These are phyloP conservation scores for Ameiurus melas DNA, from an alignment of 2,113 vertebrate genomes.

Conservation along the genomic window DNA sequence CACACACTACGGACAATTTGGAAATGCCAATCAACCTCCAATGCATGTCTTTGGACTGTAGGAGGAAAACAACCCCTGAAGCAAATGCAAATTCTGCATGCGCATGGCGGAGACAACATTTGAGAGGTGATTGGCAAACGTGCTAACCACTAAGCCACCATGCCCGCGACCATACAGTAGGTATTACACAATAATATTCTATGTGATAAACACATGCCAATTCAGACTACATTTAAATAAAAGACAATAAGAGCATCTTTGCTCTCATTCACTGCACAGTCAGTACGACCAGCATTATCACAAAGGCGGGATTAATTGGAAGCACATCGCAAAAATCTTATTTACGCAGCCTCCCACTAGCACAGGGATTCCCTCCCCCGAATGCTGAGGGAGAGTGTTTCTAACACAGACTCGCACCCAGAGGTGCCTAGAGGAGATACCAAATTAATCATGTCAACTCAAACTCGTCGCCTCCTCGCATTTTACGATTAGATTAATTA, in stretches of 20 bases:
- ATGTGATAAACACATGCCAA: background rate
- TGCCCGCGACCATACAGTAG: background rate
- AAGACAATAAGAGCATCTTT: background rate
- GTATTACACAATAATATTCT: background rate
- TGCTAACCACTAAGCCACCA: too few species aligned
- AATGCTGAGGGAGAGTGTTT: conserved; percentile 32
- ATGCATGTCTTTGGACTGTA: too few species aligned
- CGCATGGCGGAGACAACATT: too few species aligned
- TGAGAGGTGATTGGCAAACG: too few species aligned
- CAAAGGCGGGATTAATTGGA: conserved; percentile 31
- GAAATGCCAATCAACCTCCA: too few species aligned
- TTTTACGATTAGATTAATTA: conserved; percentile 53
- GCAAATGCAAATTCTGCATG: too few species aligned
- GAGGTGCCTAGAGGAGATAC: conserved; percentile 31
- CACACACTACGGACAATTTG: too few species aligned
- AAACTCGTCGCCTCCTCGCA: conserved; percentile 34
- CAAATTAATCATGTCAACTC: conserved; percentile 51
- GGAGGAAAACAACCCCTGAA: too few species aligned
- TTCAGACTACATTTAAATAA: background rate
- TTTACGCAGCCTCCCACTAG: conserved; percentile 26
- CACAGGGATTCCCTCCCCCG: conserved; percentile 14
- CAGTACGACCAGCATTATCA: conserved; percentile 14
- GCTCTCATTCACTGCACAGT: background rate
- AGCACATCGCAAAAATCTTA: conserved; percentile 36
- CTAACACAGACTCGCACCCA: conserved; percentile 16